Percentiles rank a stretch among this genome's conserved stretches.
Conservation (phyloP, 1,140 invertebrate species). For the Diploscapter pachys region DNA sequence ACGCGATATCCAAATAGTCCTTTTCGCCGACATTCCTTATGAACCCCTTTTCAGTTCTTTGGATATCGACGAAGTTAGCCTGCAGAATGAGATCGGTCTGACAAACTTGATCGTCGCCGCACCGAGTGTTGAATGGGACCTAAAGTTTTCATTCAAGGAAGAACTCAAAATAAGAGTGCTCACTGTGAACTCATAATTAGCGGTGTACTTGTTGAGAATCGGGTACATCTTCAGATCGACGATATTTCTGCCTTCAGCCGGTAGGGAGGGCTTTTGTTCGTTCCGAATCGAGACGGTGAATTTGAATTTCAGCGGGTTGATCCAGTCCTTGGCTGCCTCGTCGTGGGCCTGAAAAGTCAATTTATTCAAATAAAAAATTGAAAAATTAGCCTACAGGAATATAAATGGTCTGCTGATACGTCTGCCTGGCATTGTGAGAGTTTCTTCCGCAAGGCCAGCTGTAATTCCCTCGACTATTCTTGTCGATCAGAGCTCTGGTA, state of each 20-base stretch:
- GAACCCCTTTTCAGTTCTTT: slow-evolving; percentile 23
- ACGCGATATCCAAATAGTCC: slow-evolving; percentile 31
- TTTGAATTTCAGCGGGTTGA: slow-evolving; percentile 53
- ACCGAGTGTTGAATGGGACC: slow-evolving; percentile 35
- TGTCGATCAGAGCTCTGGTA: slow-evolving; percentile 29
- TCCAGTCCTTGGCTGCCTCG: slow-evolving; percentile 31
- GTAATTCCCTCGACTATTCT: slow-evolving; percentile 13
- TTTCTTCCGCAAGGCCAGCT: slow-evolving; percentile 36
- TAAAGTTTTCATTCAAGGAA: slow-evolving; percentile 4
- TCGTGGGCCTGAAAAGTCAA: too few species aligned
- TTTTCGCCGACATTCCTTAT: slow-evolving; percentile 36
- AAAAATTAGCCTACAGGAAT: slow-evolving; percentile 23
- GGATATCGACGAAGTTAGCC: slow-evolving; percentile 26
- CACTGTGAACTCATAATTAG: slow-evolving; percentile 24
- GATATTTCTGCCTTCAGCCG: slow-evolving; percentile 16
- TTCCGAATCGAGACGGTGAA: slow-evolving; percentile 45
- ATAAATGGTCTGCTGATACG: slow-evolving; percentile 43
- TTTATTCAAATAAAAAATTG: too few species aligned
- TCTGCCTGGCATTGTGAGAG: slow-evolving; percentile 15
- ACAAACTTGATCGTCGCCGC: slow-evolving; percentile 34
- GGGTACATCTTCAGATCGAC: slow-evolving; percentile 31
- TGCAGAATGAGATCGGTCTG: slow-evolving; percentile 32
- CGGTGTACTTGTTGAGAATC: slow-evolving; percentile 25
- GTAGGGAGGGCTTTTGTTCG: slow-evolving; percentile 34
- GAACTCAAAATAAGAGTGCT: neutral